Evolutionary conservation across 1,140 invertebrate species (phyloP).

Genomic region (Globodera rostochiensis): DNA sequence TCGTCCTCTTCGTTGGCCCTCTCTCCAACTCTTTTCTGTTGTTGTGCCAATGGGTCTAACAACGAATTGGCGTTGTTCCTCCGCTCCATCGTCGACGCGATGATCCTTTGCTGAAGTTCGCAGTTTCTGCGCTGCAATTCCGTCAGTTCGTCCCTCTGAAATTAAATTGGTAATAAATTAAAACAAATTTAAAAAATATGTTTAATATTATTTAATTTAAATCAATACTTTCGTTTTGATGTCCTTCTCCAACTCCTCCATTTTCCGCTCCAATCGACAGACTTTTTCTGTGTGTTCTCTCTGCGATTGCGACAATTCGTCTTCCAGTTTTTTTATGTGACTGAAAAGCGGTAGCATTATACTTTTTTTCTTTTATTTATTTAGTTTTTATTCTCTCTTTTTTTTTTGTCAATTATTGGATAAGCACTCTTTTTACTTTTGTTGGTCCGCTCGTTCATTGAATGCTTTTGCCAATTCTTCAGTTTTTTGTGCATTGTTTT

Average conservation of each 20-base stretch:
- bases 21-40: neutral
- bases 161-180: neutral
- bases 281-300: neutral
- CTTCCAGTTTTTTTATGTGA: constrained; percentile 9
- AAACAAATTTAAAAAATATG: too few species aligned
- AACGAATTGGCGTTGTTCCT: constrained; percentile 11
- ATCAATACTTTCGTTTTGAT: neutral
- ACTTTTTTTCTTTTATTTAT: neutral
- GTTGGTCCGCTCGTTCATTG: neutral
- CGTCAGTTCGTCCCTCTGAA: constrained; percentile 8
- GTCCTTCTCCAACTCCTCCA: constrained; percentile 15
- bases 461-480: constrained; percentile 6
- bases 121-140: constrained; percentile 5
- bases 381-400: neutral
- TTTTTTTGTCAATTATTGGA: neutral
- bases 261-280: neutral
- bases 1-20: neutral
- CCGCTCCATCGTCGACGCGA: neutral
- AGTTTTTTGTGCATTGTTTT: constrained; percentile 10
- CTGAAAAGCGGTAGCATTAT: constrained; percentile 9
- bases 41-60: constrained; percentile 6
- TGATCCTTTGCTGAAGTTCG: neutral
- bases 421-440: neutral
- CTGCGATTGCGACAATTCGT: neutral
- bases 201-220: neutral